Base-by-base conservation (phyloP, 1,140 invertebrate genomes). In the Platorchestia sp. region DNA sequence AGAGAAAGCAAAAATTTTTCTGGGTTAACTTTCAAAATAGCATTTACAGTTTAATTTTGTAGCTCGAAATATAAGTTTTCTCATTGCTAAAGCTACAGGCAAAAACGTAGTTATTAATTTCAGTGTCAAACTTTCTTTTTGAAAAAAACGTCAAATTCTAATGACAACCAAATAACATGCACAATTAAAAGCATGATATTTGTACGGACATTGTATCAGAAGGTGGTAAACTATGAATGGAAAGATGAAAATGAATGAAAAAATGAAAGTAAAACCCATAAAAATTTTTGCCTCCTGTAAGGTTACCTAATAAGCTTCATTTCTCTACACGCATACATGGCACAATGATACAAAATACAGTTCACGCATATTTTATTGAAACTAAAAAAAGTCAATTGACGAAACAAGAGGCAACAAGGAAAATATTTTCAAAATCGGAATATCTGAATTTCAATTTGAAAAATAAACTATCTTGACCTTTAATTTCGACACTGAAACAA, bases 1-100 rank as follows among this genome's bases (percentile, higher is more conserved):
- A 96, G n/a, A 96, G 95, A 96, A 96, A 93, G 95, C 95, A 96
- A 96, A 96, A 96, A 96, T 96, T 95, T 96, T 95, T 95, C 95
- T 96, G 96, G 96, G 95, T 86, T 42, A 95, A 40, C 45, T 89
- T 59, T 87, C 51, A 44, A 95, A 44, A 87, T 75, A 75, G 7
- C 36, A 51, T 51, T 51, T 51, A 6, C 6, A 51, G 19, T 19
- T 19, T 36, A 36, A 75, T 75, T 75, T 75, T 27, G 36, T 36
- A 19, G 7, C 59, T 75, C 27, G 59, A 75, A 75, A 75, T 22
- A 75, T 14, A 3, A 22, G n/a, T 22, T 75, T 75, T 75, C 59
- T 75, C 36, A 27, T 27, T 75, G 59, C 59, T 75, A 27, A 75
- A 3, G 59, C 27, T 75, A 75, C 14, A 19, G 27, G 59, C 59